Conservation (phyloP, 2,113 vertebrate genomes). For the Albula goreensis region DNA sequence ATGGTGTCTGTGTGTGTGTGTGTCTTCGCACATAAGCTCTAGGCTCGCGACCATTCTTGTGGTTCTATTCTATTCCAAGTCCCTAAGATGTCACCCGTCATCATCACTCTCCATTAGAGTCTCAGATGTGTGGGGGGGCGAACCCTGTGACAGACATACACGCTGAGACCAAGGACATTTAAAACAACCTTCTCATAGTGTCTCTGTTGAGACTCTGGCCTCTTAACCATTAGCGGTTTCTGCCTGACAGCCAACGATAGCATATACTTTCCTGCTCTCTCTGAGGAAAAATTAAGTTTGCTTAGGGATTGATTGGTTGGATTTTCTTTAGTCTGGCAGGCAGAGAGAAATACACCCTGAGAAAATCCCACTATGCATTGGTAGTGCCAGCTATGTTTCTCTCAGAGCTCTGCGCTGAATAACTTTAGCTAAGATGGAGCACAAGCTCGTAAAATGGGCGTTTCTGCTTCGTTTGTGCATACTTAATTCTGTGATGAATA, state of each 20-base stretch:
- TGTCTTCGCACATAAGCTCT: neutral
- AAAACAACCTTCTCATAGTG: neutral
- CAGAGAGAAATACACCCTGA: neutral
- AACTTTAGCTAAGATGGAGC: too few relatives aligned
- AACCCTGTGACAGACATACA: neutral
- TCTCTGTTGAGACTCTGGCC: neutral
- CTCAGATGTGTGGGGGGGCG: neutral
- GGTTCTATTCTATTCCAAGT: neutral
- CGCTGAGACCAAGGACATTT: neutral
- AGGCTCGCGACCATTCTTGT: neutral
- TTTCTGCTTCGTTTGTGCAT: too few relatives aligned
- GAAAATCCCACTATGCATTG: neutral
- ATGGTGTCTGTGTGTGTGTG: neutral
- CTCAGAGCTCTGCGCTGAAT: too few relatives aligned
- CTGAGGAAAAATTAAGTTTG: neutral
- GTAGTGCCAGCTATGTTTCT: neutral
- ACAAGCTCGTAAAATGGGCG: too few relatives aligned
- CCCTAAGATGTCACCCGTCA: neutral
- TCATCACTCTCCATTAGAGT: neutral
- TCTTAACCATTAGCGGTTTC: neutral
- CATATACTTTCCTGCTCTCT: neutral
- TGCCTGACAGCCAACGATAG: neutral
- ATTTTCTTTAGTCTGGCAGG: neutral
- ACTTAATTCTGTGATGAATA: too few relatives aligned
- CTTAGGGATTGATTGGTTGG: neutral